Percentiles rank a stretch among this genome's conserved stretches.
Conservation (phyloP, 2,797 vertebrate genomes). For the Neosalanx taihuensis region DNA sequence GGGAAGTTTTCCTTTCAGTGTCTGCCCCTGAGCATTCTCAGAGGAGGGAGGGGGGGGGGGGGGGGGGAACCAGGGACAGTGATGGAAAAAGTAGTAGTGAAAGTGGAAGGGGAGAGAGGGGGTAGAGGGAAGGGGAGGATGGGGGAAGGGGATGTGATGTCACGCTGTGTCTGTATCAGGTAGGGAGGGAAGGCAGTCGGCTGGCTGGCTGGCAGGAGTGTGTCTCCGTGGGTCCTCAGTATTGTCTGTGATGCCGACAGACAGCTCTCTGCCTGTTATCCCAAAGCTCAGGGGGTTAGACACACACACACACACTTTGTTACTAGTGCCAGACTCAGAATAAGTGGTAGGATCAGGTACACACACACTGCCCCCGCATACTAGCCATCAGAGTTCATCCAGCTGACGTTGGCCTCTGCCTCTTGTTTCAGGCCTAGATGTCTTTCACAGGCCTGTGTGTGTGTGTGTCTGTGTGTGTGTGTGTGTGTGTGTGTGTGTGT, state of each 20-base stretch:
- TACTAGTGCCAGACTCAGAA: neutral
- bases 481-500: no score
- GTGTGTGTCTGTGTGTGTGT: no score
- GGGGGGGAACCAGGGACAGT: constrained; percentile 13
- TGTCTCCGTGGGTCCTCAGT: constrained; percentile 19
- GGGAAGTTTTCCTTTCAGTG: constrained; percentile 29
- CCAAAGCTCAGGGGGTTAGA: constrained; percentile 24
- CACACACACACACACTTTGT: neutral
- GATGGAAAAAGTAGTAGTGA: constrained; percentile 13
- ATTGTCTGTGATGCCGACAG: constrained; percentile 59
- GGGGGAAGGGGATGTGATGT: constrained; percentile 15
- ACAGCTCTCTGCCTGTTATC: constrained; percentile 52
- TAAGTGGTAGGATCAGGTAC: constrained; percentile 7
- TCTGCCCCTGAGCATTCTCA: constrained; percentile 3
- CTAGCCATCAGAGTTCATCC: constrained; percentile 38
- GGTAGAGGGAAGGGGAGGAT: constrained; percentile 13
- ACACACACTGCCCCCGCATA: constrained; percentile 29
- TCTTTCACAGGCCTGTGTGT: constrained; percentile 15
- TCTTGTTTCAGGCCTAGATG: constrained; percentile 25
- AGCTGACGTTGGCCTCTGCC: constrained; percentile 42
- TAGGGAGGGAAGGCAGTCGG: neutral
- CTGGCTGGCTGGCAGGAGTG: neutral
- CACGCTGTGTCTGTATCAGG: constrained; percentile 25
- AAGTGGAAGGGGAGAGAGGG: neutral
- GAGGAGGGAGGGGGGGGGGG: neutral